Base-by-base conservation (phyloP, 2,888 invertebrate species). In the Cecidostiba fungosa region DNA sequence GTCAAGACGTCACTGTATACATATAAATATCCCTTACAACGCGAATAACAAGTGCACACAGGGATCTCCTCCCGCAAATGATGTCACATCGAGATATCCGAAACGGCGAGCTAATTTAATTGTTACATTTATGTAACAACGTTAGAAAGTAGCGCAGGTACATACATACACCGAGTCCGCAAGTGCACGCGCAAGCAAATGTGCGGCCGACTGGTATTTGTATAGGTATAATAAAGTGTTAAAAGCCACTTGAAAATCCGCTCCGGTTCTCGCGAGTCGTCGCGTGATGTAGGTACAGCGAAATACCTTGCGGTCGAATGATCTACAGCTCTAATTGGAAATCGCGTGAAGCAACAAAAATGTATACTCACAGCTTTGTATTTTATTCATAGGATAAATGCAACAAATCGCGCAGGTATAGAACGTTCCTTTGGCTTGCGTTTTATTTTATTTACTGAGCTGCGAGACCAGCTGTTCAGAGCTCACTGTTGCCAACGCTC, bases 381-480 rank as follows among this genome's bases (percentile, higher is more conserved):
- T 26, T 76, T 73, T n/a, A 36, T 62, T 69, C 32, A 54, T 10
- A n/a, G n/a, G n/a, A 12, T 78, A 70, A 82, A 74, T 43, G 50
- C 78, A 82, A 76, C 32, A 54, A 82, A 86, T 82, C 77, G 62
- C 50, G 47, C 54, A 72, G 47, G 8, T 83, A 72, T 80, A 73
- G 36, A 80, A 82, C 62, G 43, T 39, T 72, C 59, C 19, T 70
- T 39, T 19, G 54, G 19, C 5, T 29, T 81, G 29, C 39, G 77
- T 74, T 85, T 82, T 85, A 83, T 83, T 83, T 83, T 86, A 83
- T 84, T 86, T 84, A 86, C 84, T 73, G 50, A 43, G 47, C 8
- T 50, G n/a, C n/a, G 23, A 36, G 32, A 74, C 23, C 86, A 86
- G 86, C 86, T 86, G 86, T 82, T 86, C 72, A 78, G 32, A 19